Conservation (phyloP, 1,140 invertebrate species). For the Aphelinus atriplicis region DNA sequence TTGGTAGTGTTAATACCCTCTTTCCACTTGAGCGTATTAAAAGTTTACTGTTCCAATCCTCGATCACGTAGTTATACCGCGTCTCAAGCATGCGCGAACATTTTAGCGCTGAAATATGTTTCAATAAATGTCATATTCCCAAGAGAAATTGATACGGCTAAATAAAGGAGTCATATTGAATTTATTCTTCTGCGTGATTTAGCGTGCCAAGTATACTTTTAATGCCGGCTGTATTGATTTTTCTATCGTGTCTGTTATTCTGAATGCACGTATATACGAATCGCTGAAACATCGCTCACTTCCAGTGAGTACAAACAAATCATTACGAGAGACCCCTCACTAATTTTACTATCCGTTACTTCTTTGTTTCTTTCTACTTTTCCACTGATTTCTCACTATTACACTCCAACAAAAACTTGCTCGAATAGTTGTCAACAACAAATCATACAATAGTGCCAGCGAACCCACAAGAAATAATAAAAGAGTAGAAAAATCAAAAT, state of each 20-base stretch:
- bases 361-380: too few relatives aligned
- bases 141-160: background rate
- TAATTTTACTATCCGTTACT: too few relatives aligned
- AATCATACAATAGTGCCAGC: too few relatives aligned
- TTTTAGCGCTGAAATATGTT: background rate
- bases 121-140: slow-evolving; percentile 4
- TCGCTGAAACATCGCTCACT: too few relatives aligned
- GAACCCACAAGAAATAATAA: too few relatives aligned
- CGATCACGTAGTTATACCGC: background rate
- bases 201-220: background rate
- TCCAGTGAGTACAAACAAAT: too few relatives aligned
- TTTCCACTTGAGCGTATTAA: background rate
- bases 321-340: too few relatives aligned
- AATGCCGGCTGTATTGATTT: background rate
- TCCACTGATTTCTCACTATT: too few relatives aligned
- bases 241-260: background rate
- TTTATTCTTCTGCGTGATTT: background rate
- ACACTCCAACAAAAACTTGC: too few relatives aligned
- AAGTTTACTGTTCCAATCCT: slow-evolving; percentile 3
- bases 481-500: too few relatives aligned
- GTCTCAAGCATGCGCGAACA: background rate
- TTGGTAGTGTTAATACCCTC: background rate
- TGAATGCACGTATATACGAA: background rate
- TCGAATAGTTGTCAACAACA: too few relatives aligned
- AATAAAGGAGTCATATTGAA: slow-evolving; percentile 3